A percentile compares a stretch with the other conserved stretches of the same genome.
Evolutionary conservation across 2,888 invertebrate species (phyloP).

Genomic region (Cephalotes varians): DNA sequence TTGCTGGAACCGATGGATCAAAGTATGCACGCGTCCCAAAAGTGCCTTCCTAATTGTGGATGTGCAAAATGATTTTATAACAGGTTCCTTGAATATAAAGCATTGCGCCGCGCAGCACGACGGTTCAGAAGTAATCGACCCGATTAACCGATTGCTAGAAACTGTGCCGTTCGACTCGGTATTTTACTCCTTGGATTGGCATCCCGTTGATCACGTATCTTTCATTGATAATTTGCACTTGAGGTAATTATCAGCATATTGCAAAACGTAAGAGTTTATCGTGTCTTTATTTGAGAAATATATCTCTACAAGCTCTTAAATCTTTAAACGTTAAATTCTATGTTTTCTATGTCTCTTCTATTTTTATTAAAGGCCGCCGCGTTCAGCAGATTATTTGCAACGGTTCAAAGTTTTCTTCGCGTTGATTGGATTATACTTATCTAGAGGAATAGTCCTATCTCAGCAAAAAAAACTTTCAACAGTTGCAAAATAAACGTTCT

Average conservation of each 20-base stretch:
- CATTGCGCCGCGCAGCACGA: slow-evolving; percentile 97
- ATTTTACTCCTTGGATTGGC: slow-evolving; percentile 99
- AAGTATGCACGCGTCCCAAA: slow-evolving; percentile 91
- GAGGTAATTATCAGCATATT: slow-evolving; percentile 74
- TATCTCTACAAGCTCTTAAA: background rate
- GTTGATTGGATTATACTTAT: too few relatives aligned
- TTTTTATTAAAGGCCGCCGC: background rate
- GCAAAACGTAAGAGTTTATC: background rate
- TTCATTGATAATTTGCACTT: slow-evolving; percentile 95
- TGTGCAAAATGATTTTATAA: slow-evolving; percentile 99
- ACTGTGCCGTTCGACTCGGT: slow-evolving; percentile 94
- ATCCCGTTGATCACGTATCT: slow-evolving; percentile 97
- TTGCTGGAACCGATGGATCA: slow-evolving; percentile 97
- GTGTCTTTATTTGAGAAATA: background rate
- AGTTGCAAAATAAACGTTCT: too few relatives aligned
- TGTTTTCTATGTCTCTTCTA: background rate
- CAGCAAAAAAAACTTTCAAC: too few relatives aligned
- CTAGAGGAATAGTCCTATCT: too few relatives aligned
- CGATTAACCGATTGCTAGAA: slow-evolving; percentile 94
- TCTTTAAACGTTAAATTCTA: background rate
- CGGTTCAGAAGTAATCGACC: slow-evolving; percentile 95
- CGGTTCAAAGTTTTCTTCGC: too few relatives aligned
- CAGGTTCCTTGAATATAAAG: slow-evolving; percentile 96
- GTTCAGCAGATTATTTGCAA: too few relatives aligned
- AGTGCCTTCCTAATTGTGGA: slow-evolving; percentile 97